A percentile compares a stretch with the other conserved stretches of the same genome.
Evolutionary conservation across 2,888 invertebrate genomes (phyloP).

Genomic region (Bimastos eiseni): DNA sequence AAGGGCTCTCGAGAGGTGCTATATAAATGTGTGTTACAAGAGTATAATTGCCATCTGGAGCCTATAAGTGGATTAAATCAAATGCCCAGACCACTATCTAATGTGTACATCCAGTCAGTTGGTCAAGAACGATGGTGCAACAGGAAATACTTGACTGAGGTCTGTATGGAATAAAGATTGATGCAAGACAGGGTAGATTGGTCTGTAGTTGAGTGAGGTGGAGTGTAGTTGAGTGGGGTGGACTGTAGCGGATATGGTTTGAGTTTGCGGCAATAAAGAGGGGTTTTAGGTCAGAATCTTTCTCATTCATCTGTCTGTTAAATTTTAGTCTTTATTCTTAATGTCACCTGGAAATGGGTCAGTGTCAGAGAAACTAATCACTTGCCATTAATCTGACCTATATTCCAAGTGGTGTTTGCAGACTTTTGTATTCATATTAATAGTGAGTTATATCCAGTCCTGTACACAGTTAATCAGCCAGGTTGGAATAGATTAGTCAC

Average conservation of each 20-base stretch:
- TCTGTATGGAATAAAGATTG: not conserved
- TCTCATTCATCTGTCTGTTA: not conserved
- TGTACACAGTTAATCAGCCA: not conserved
- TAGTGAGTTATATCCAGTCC: not conserved
- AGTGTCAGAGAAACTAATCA: not conserved
- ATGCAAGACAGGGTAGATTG: not conserved
- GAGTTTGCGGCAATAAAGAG: not conserved
- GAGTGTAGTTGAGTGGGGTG: not conserved
- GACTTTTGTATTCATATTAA: not conserved
- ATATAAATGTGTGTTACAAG: not conserved
- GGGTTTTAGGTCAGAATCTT: not conserved
- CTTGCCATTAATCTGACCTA: not conserved
- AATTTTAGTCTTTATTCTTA: too few relatives aligned
- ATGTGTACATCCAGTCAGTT: not conserved
- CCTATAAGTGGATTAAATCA: not conserved
- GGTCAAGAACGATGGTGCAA: not conserved
- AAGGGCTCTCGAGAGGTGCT: not conserved
- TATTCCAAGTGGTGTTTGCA: not conserved
- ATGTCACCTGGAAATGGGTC: too few relatives aligned
- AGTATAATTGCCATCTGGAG: not conserved
- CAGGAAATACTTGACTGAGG: slow-evolving; percentile 5
- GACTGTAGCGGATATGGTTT: not conserved
- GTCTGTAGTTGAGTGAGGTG: not conserved
- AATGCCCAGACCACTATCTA: not conserved
- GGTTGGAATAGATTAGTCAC: slow-evolving; percentile 6